These are phyloP conservation scores for Chelon auratus DNA, from an alignment of 2,797 vertebrate species.

Conservation along the genomic window DNA sequence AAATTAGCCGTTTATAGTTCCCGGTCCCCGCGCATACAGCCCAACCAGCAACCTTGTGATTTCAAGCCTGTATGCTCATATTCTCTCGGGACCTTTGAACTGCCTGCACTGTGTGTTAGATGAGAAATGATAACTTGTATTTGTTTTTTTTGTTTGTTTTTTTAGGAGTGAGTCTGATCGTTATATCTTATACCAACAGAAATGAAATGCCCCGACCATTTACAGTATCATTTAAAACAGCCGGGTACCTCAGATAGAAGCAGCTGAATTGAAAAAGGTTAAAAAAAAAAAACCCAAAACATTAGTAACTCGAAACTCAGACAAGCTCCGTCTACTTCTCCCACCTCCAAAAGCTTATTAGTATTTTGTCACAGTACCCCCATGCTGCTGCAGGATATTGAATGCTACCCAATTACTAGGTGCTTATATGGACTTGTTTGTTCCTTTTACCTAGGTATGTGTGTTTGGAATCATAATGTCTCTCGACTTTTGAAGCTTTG, in stretches of 20 bases:
- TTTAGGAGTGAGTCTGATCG: neutral
- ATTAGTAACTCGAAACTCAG: slow-evolving; percentile 55
- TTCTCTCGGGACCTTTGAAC: slow-evolving; percentile 37
- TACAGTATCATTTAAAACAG: slow-evolving; percentile 19
- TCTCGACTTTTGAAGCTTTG: slow-evolving; percentile 19
- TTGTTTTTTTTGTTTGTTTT: slow-evolving; percentile 1
- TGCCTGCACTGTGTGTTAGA: slow-evolving; percentile 18
- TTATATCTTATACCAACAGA: neutral
- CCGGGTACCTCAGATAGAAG: slow-evolving; percentile 19
- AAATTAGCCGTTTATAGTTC: neutral
- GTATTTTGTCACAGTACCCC: slow-evolving; percentile 68
- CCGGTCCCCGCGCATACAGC: slow-evolving; percentile 1
- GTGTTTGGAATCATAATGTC: slow-evolving; percentile 64
- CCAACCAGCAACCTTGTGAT: slow-evolving; percentile 34
- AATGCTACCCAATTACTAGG: slow-evolving; percentile 70
- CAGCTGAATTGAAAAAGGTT: slow-evolving; percentile 24
- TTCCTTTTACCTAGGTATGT: slow-evolving; percentile 59
- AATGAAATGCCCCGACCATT: slow-evolving; percentile 8
- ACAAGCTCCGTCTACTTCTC: slow-evolving; percentile 35
- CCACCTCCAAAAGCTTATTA: slow-evolving; percentile 68
- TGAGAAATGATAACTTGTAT: slow-evolving; percentile 18
- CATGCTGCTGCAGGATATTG: slow-evolving; percentile 68
- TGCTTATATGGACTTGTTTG: slow-evolving; percentile 66
- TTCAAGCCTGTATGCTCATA: slow-evolving; percentile 43
- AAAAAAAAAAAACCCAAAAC: slow-evolving; percentile 16